phyloP scores from a whole-genome alignment of 2,797 vertebrate species.

The Gadopsis marmoratus region DNA sequence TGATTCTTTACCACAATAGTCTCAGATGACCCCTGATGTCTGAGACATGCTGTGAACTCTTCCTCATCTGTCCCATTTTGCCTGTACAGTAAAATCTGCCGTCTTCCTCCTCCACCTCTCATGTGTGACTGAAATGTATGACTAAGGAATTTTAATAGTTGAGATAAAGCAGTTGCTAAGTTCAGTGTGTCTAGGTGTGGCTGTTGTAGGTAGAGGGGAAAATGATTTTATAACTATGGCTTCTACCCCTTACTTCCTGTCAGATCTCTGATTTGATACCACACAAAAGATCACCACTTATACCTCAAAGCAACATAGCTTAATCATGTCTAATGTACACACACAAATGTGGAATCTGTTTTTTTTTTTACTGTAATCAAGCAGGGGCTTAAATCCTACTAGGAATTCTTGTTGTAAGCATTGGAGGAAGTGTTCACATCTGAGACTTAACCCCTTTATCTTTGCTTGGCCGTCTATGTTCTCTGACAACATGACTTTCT shows the following conservation, averaged over 20 bases:
- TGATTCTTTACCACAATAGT: too few species aligned
- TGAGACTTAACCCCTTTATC: too few species aligned
- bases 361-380: too few species aligned
- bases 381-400: too few species aligned
- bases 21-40: not conserved
- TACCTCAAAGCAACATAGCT: not conserved
- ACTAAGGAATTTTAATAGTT: rapidly evolving
- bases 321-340: too few species aligned
- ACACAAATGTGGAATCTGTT: too few species aligned
- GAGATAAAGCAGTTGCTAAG: not conserved
- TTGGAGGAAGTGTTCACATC: too few species aligned
- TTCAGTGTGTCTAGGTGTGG: not conserved
- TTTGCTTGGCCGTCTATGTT: too few species aligned
- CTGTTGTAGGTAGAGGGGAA: not conserved
- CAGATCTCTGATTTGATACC: not conserved
- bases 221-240: not conserved
- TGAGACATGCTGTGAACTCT: not conserved
- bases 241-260: not conserved
- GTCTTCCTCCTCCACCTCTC: not conserved
- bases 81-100: not conserved
- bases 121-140: not conserved
- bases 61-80: not conserved
- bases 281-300: not conserved
- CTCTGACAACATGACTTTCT: too few species aligned
- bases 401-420: too few species aligned